These are phyloP conservation scores for Alauda arvensis DNA, from an alignment of 2,797 vertebrate genomes.

Conservation along the genomic window DNA sequence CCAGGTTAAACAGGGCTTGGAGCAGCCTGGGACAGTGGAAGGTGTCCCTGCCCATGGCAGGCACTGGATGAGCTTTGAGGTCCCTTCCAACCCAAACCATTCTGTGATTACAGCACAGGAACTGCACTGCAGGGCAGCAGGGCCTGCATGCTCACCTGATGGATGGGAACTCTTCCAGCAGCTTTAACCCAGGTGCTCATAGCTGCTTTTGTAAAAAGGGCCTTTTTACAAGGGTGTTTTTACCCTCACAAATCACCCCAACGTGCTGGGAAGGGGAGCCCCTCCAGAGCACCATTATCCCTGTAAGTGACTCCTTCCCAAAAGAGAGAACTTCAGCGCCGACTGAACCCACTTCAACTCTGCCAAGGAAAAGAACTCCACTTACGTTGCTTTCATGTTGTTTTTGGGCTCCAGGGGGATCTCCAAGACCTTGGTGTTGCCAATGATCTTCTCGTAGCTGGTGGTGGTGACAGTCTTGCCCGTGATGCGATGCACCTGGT, in stretches of 20 bases:
- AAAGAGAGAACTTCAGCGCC: not conserved
- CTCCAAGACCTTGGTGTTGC: constrained; percentile 94
- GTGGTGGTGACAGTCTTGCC: constrained; percentile 98
- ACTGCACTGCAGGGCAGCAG: not conserved
- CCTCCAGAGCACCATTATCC: not conserved
- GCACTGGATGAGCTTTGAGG: not conserved
- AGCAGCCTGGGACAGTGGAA: not conserved
- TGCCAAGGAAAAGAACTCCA: not conserved
- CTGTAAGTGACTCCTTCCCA: not conserved
- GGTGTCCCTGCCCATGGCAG: not conserved
- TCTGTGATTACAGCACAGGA: not conserved
- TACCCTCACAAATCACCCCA: not conserved
- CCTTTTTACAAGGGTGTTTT: not conserved
- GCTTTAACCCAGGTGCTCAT: not conserved
- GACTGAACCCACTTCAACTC: not conserved
- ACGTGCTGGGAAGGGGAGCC: not conserved
- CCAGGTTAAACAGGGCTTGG: not conserved
- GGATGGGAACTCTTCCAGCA: not conserved
- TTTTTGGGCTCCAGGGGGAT: constrained; percentile 95
- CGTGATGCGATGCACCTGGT: constrained; percentile 97
- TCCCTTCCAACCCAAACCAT: not conserved
- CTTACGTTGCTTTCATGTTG: constrained; percentile 98
- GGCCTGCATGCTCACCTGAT: not conserved
- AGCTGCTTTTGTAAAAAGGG: not conserved
- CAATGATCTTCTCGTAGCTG: constrained; percentile 92